Percentiles rank a stretch among this genome's conserved stretches.
Evolutionary conservation across 2,797 vertebrate genomes (phyloP).

Genomic region (Urophycis tenuis): DNA sequence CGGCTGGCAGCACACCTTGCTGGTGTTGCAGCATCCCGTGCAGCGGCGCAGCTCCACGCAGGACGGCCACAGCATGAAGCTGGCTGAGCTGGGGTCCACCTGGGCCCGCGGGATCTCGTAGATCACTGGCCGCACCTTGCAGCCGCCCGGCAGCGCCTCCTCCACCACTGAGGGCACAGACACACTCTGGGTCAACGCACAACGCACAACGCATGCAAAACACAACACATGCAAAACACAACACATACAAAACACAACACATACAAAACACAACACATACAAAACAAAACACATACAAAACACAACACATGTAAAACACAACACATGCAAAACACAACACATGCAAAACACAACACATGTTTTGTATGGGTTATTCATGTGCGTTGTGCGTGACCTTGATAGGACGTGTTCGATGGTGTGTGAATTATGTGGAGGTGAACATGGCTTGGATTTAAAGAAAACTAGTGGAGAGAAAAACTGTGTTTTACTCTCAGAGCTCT

Average conservation of each 20-base stretch:
- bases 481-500: background rate
- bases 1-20: conserved; percentile 85
- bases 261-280: too few relatives aligned
- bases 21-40: conserved; percentile 94
- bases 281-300: too few relatives aligned
- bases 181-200: too few relatives aligned
- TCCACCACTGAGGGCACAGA: conserved; percentile 68
- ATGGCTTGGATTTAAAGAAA: background rate
- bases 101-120: conserved; percentile 95
- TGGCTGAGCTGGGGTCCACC: conserved; percentile 91
- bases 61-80: conserved; percentile 95
- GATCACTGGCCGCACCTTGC: conserved; percentile 86
- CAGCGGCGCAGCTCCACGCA: conserved; percentile 95
- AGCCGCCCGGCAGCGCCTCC: conserved; percentile 85
- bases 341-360: too few relatives aligned
- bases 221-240: too few relatives aligned
- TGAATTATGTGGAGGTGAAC: background rate
- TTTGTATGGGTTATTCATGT: too few relatives aligned
- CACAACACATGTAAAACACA: too few relatives aligned
- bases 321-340: too few relatives aligned
- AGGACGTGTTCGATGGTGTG: background rate
- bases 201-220: too few relatives aligned
- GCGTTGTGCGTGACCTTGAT: background rate
- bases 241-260: too few relatives aligned
- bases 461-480: background rate